Evolutionary conservation across 2,113 vertebrate genomes (phyloP), one percentile per base, ranked within the genome.

Genomic region (Ailuropoda melanoleuca): DNA sequence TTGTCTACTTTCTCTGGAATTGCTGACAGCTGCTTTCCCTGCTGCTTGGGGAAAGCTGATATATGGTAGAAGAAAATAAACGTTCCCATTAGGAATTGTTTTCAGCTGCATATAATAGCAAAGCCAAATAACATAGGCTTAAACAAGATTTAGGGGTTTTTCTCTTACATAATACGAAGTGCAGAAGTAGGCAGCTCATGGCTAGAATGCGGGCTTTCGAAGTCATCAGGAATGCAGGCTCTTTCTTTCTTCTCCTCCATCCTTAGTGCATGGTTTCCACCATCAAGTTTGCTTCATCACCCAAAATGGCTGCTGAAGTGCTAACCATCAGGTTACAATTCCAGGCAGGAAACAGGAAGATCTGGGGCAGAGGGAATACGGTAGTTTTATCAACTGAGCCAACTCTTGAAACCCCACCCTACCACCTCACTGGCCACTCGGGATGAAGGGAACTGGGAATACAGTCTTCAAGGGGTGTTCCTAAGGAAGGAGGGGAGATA

Each of bases 71-170:
- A 37, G 31, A 88, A 50, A 95, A 93, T 48, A 62, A 95, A 87
- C 75, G 72, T 89, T 68, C 75, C 60, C 48, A 94, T 83, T 75
- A 95, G 64, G n/a, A 94, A 86, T 68, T 86, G 60, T 78, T 95
- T 91, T 91, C 94, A 96, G 74, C 68, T 94, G 55, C 26, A 58
- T 56, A 29, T 86, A 75, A 50, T 17, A 87, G 86, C 92, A 95
- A 96, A 70, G 43, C 29, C 88, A 95, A 92, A 58, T 88, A 53
- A 62, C 48, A 75, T 43, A 93, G 78, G 39, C 55, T 84, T 77
- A 90, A 48, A 48, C 18, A 60, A 56, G 58, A 48, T 74, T 56
- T 68, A 81, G 58, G 37, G 12, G 4, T 2, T 87, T 86, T 85
- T 87, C 90, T 64, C 29, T 93, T 46, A 34, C 4, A 82, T 46